Evolutionary conservation across 2,888 invertebrate species (phyloP).

Genomic region (Drosophila pseudotalamancana): DNA sequence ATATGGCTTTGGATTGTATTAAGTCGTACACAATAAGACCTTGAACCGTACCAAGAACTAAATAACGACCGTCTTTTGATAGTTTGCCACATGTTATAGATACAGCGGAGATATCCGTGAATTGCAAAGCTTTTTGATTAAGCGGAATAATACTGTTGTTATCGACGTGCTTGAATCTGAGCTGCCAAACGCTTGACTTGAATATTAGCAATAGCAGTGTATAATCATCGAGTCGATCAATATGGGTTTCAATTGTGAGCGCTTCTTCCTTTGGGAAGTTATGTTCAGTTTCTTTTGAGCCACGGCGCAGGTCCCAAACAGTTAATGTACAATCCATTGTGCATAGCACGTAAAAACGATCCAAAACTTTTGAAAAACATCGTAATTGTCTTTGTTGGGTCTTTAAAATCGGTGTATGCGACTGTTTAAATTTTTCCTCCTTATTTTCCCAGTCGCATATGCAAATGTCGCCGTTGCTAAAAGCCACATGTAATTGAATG

Average conservation of each 20-base stretch:
- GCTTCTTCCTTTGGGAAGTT: neutral
- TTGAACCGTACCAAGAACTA: conserved; percentile 81
- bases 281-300: conserved; percentile 35
- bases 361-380: conserved; percentile 71
- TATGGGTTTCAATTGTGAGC: conserved; percentile 40
- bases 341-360: conserved; percentile 76
- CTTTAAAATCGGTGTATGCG: conserved; percentile 48
- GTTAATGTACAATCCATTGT: conserved; percentile 60
- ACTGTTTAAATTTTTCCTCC: conserved; percentile 60
- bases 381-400: conserved; percentile 59
- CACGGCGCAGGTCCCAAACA: conserved; percentile 70
- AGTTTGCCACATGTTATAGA: conserved; percentile 78
- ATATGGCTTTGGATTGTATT: conserved; percentile 52
- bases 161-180: conserved; percentile 54
- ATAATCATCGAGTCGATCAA: conserved; percentile 11
- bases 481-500: conserved; percentile 73
- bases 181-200: conserved; percentile 54
- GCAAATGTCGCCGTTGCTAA: conserved; percentile 74
- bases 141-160: conserved; percentile 6
- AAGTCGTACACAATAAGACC: conserved; percentile 81
- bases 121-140: conserved; percentile 43
- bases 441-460: conserved; percentile 74
- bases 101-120: conserved; percentile 23
- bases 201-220: conserved; percentile 65
- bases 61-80: conserved; percentile 74